Base-by-base conservation (phyloP, 2,797 vertebrate species). In the Cephalopachus bancanus region DNA sequence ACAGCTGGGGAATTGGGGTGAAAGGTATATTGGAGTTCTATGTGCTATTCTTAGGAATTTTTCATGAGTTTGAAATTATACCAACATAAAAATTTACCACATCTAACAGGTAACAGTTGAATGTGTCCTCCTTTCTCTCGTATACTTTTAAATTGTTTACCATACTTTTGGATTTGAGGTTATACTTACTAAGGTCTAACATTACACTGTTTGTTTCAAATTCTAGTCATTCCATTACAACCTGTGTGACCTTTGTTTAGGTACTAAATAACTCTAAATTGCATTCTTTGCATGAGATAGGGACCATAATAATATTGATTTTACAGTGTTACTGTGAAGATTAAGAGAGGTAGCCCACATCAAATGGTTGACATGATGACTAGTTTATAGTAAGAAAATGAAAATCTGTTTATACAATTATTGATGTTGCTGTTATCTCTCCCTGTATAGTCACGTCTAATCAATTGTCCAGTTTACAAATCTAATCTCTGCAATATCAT, bases 11-110 rank as follows among this genome's bases (percentile, higher is more conserved):
- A 55, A 65, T 76, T 67, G 81, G 12, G 10, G 7, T 78, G 8
- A 92, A 33, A 14, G 19, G 0, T 33, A 49, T 51, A 26, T 37
- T 75, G 64, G 75, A 89, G 1, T 78, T 74, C 7, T 19, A n/a
- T 83, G 10, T 64, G 53, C 11, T 64, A 62, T 26, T 89, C 59
- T 80, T 65, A 20, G 8, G 87, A 89, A 24, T 44, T 81, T 8
- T 80, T 14, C 49, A 1, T 86, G 26, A 94, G 62, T 93, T 92
- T 65, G 44, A 93, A 96, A 64, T 69, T 60, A 22, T n/a, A 59
- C 62, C 9, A 81, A 11, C 22, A 57, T 74, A 89, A 71, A 75
- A 26, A 44, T 37, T 69, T 95, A 76, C 15, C 3, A 30, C 65
- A 92, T 12, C 15, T 28, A 78, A 71, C 0, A 7, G 3, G 1